A percentile compares a stretch with the other conserved stretches of the same genome.
Conservation (phyloP, 2,797 vertebrate genomes). For the Lepus oiostolus region DNA sequence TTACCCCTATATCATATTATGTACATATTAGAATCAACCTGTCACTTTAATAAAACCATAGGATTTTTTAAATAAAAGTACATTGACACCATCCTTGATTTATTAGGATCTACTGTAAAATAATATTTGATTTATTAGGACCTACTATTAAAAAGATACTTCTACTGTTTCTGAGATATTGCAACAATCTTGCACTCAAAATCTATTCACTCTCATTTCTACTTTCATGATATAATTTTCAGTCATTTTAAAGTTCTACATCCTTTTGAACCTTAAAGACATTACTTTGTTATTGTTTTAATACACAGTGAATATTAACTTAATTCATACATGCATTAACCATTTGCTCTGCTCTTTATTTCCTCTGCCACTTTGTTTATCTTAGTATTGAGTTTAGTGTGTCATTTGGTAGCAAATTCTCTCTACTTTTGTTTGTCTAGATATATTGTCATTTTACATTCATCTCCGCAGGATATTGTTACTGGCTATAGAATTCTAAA, state of each 20-base stretch:
- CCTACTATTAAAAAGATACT: neutral
- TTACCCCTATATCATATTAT: neutral
- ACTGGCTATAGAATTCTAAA: neutral
- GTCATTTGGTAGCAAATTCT: neutral
- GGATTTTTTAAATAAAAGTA: neutral
- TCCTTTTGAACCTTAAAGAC: conserved; percentile 15
- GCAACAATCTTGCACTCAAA: neutral
- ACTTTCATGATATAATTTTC: neutral
- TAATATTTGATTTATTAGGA: too few relatives aligned
- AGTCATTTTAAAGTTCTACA: conserved; percentile 5
- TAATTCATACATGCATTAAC: neutral
- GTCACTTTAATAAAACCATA: neutral
- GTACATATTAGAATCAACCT: neutral
- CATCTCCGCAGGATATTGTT: conserved; percentile 20
- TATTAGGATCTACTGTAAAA: neutral
- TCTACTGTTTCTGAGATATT: conserved; percentile 40
- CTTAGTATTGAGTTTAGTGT: neutral
- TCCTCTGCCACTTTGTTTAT: neutral
- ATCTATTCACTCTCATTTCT: neutral
- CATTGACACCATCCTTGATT: neutral
- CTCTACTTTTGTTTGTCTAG: neutral
- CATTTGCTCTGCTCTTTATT: neutral
- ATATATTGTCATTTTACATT: neutral
- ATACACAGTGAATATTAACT: neutral
- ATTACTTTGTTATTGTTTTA: neutral